Evolutionary conservation across 2,797 vertebrate genomes (phyloP).

Genomic region (Hemibagrus guttatus): DNA sequence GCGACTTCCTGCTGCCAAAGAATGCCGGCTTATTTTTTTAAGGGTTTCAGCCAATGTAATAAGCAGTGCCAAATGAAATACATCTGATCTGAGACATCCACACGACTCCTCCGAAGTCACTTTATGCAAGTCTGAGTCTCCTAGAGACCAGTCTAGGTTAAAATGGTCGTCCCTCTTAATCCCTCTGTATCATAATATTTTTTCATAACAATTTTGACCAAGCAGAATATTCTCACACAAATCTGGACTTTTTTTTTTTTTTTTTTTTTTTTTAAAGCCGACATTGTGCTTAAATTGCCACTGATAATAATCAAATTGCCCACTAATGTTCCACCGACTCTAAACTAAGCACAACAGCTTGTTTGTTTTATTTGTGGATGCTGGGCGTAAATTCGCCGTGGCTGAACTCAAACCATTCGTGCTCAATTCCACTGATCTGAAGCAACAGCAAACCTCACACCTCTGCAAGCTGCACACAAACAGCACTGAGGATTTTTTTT

Average conservation of each 20-base stretch:
- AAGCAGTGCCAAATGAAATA: constrained; percentile 22
- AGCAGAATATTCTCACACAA: background rate
- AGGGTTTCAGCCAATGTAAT: background rate
- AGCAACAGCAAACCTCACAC: background rate
- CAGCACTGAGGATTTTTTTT: background rate
- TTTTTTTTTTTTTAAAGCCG: background rate
- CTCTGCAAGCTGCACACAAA: background rate
- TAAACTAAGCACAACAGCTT: background rate
- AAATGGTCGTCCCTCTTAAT: too few relatives aligned
- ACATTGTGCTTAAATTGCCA: background rate
- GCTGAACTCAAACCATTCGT: background rate
- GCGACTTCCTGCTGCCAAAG: background rate
- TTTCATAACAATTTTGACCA: background rate
- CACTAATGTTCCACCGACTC: background rate
- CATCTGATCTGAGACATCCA: background rate
- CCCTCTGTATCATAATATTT: background rate
- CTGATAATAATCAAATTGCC: background rate
- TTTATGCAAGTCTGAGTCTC: background rate
- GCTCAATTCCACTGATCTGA: background rate
- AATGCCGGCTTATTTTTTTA: constrained; percentile 11
- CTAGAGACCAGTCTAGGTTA: background rate
- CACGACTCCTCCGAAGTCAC: background rate
- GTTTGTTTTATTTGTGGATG: background rate
- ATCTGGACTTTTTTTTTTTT: too few relatives aligned
- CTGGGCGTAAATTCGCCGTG: background rate